phyloP scores from a whole-genome alignment of 2,888 invertebrate species.

The Strigamia crassipes region DNA sequence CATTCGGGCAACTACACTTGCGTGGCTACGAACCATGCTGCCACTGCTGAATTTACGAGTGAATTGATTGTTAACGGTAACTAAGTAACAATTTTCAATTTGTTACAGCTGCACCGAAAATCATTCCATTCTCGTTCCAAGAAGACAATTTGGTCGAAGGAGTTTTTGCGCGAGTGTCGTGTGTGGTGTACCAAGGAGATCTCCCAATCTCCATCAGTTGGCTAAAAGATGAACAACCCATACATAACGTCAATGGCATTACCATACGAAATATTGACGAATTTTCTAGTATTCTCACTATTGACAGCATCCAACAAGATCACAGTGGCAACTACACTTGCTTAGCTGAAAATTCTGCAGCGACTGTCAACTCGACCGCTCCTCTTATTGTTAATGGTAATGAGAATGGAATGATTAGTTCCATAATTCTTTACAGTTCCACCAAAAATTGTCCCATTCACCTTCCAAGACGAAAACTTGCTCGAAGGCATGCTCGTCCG shows the following conservation, averaged over 20 bases:
- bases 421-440: constrained; percentile 43
- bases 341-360: constrained; percentile 47
- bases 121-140: constrained; percentile 45
- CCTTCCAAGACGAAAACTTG: constrained; percentile 46
- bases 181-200: constrained; percentile 45
- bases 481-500: constrained; percentile 44
- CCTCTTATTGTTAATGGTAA: constrained; percentile 44
- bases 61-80: constrained; percentile 44
- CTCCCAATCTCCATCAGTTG: constrained; percentile 24
- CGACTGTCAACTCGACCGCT: constrained; percentile 17
- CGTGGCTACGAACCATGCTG: constrained; percentile 46
- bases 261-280: constrained; percentile 39
- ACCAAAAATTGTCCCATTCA: constrained; percentile 46
- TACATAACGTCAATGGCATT: constrained; percentile 10
- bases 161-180: constrained; percentile 43
- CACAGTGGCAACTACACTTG: constrained; percentile 51
- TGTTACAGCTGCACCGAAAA: constrained; percentile 44
- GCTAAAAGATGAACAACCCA: constrained; percentile 10
- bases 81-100: not conserved
- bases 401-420: constrained; percentile 32
- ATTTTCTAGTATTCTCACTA: constrained; percentile 45
- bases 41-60: constrained; percentile 6
- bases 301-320: constrained; percentile 30
- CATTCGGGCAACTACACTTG: constrained; percentile 59
- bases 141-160: constrained; percentile 39